Evolutionary conservation across 2,797 vertebrate genomes (phyloP), one percentile per base, ranked within the genome.

Genomic region (Heterohyrax brucei): DNA sequence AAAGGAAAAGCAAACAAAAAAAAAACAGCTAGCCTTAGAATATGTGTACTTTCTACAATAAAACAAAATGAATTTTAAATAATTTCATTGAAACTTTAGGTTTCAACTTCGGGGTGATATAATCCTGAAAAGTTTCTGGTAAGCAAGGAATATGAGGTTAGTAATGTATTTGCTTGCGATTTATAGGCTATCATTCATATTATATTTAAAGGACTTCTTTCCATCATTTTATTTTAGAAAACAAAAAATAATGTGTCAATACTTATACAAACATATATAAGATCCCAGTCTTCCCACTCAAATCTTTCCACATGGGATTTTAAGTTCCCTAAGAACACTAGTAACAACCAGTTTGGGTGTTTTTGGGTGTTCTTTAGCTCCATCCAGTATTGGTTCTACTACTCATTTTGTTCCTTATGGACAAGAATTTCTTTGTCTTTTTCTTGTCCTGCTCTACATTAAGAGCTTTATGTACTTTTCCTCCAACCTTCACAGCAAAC

Each of bases 151-250:
- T 80, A 66, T 76, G 44, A 89, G 50, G 59, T 66, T 83, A 79
- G 79, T 28, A 59, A 18, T n/a, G 39, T 48, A 75, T 75, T 59
- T 48, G 64, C 75, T 66, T 87, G 48, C 10, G 10, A 62, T 82
- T 4, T 48, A 48, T 30, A 48, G 9, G 6, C 2, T 79, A 50
- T 85, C 46, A 30, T 59, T 46, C 14, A 72, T 64, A 78, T 61
- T 77, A 64, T 33, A 24, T 53, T 84, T 84, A 64, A 16, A 75
- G 3, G 12, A 2, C 8, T 89, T 72, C 50, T 83, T 88, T 95
- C 89, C 14, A 83, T 92, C 4, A 92, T 59, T 92, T 92, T 53
- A 64, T 62, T 84, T 89, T 50, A 79, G 46, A 79, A 95, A 83
- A 73, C 73, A 75, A 92, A 88, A 73, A 79, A 16, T 14, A 64